These are phyloP conservation scores for Pangasius djambal DNA, from an alignment of 2,797 vertebrate species.

Conservation along the genomic window DNA sequence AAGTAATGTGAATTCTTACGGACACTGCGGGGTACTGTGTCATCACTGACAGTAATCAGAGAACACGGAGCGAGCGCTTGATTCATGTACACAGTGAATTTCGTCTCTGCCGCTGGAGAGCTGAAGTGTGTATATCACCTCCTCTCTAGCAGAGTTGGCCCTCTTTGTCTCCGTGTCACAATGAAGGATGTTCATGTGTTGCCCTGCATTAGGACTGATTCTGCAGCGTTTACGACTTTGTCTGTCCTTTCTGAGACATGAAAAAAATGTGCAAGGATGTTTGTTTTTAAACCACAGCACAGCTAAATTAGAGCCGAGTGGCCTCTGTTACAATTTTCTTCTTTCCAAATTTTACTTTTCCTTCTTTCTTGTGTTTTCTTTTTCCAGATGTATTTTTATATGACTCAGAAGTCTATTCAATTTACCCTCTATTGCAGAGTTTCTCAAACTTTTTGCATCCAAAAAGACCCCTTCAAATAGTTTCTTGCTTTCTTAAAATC, in stretches of 20 bases:
- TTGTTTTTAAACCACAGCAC: neutral
- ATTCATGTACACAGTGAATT: constrained; percentile 44
- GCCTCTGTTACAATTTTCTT: neutral
- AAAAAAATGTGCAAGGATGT: neutral
- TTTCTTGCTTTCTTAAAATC: neutral
- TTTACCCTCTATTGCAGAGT: neutral
- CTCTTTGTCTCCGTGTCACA: constrained; percentile 39
- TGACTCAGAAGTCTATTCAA: neutral
- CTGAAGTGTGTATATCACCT: constrained; percentile 47
- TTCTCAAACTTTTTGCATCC: neutral
- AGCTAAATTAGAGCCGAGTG: neutral
- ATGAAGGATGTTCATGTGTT: constrained; percentile 44
- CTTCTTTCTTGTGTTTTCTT: neutral
- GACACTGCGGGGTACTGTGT: constrained; percentile 62
- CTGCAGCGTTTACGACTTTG: constrained; percentile 11
- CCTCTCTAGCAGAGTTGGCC: constrained; percentile 11
- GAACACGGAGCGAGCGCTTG: constrained; percentile 47
- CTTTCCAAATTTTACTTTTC: neutral
- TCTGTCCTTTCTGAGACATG: neutral
- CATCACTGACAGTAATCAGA: constrained; percentile 65
- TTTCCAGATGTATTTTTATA: neutral
- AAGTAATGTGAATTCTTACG: constrained; percentile 38
- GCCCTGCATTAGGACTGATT: constrained; percentile 31
- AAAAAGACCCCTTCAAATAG: neutral
- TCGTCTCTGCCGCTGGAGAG: constrained; percentile 20